phyloP scores from a whole-genome alignment of 2,113 vertebrate species.

The Ophthalmolycus amberensis region DNA sequence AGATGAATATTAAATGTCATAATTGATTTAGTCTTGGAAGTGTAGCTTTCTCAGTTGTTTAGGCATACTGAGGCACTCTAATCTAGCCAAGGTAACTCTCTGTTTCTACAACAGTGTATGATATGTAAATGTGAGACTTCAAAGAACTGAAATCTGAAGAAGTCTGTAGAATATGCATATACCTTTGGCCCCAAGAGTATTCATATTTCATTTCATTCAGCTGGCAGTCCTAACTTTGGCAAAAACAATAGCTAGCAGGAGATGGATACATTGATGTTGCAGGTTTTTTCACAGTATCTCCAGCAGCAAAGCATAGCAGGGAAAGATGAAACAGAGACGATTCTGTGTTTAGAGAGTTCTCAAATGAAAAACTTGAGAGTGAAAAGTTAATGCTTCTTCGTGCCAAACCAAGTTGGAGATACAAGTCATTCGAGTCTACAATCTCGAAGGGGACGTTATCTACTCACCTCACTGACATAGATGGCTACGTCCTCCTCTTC shows the following conservation, averaged over 20 bases:
- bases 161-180: conserved; percentile 31
- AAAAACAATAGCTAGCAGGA: conserved; percentile 22
- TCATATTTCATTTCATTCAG: conserved; percentile 31
- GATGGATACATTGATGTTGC: conserved; percentile 7
- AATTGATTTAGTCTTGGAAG: conserved; percentile 50
- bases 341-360: conserved; percentile 15
- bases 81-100: conserved; percentile 21
- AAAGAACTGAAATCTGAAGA: conserved; percentile 52
- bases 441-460: not conserved
- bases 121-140: conserved; percentile 60
- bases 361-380: not conserved
- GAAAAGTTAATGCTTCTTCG: not conserved
- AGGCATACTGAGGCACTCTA: conserved; percentile 8
- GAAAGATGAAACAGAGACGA: conserved; percentile 14
- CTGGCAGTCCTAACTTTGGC: conserved; percentile 11
- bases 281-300: conserved; percentile 18
- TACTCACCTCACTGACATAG: conserved; percentile 94
- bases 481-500: conserved; percentile 95
- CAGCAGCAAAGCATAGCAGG: conserved; percentile 24
- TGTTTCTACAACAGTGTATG: conserved; percentile 30
- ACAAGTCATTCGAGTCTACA: not conserved
- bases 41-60: conserved; percentile 21
- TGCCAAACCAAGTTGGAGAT: not conserved
- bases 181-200: conserved; percentile 31
- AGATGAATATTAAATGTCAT: conserved; percentile 67